Percentiles rank a stretch among this genome's conserved stretches.
Conservation (phyloP, 2,888 invertebrate species). For the Rhingia rostrata region DNA sequence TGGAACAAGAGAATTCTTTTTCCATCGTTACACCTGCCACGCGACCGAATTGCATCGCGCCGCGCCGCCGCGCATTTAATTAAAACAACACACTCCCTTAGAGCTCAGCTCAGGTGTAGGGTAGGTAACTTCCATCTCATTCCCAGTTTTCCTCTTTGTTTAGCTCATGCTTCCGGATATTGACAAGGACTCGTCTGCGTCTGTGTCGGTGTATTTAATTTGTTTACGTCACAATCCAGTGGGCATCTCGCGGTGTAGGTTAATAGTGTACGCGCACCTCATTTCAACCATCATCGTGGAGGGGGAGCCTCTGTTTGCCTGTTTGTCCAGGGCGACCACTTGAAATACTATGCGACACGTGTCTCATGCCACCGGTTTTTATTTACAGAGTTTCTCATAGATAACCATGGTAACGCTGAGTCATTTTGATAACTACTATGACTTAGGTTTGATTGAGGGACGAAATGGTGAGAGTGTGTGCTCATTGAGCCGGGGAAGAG, state of each 20-base stretch:
- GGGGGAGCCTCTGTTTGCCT: constrained; percentile 46
- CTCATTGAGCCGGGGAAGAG: constrained; percentile 11
- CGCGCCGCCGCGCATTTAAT: constrained; percentile 58
- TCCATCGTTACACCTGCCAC: constrained; percentile 69
- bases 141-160: constrained; percentile 49
- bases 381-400: constrained; percentile 70
- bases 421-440: constrained; percentile 12
- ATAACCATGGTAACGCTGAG: constrained; percentile 59
- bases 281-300: constrained; percentile 3
- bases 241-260: constrained; percentile 34
- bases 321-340: constrained; percentile 45
- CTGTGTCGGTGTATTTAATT: constrained; percentile 61
- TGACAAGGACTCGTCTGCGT: constrained; percentile 60
- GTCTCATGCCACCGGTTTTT: constrained; percentile 62
- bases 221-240: constrained; percentile 72
- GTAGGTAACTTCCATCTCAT: constrained; percentile 53
- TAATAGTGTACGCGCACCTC: constrained; percentile 22
- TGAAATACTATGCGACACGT: constrained; percentile 48
- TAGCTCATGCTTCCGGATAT: constrained; percentile 44
- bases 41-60: constrained; percentile 61
- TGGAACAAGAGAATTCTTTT: constrained; percentile 18
- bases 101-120: constrained; percentile 16
- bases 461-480: background rate
- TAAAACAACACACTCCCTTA: constrained; percentile 47
- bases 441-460: background rate